These are phyloP conservation scores for Zygaena filipendulae DNA, from an alignment of 2,888 invertebrate species.

Conservation along the genomic window DNA sequence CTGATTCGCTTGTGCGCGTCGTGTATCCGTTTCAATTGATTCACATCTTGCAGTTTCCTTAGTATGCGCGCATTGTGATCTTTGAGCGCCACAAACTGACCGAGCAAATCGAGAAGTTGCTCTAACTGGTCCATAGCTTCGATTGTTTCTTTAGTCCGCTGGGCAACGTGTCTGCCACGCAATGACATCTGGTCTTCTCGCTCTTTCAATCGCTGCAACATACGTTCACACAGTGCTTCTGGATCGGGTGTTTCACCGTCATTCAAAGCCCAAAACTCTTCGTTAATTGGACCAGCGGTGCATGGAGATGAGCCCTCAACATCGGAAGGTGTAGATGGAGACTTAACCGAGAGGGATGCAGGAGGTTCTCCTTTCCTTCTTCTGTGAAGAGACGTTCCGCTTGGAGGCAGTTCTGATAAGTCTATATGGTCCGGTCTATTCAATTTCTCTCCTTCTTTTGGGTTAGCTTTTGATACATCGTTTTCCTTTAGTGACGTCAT, in stretches of 20 bases:
- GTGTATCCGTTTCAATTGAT: constrained; percentile 74
- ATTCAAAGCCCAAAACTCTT: constrained; percentile 35
- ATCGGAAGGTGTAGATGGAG: constrained; percentile 48
- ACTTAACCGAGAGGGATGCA: constrained; percentile 42
- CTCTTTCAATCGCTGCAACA: constrained; percentile 48
- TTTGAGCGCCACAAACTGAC: constrained; percentile 77
- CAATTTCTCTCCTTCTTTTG: constrained; percentile 22
- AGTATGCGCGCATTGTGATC: constrained; percentile 78
- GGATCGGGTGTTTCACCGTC: constrained; percentile 39
- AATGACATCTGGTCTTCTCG: constrained; percentile 54
- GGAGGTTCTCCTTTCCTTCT: constrained; percentile 50
- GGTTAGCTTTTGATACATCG: constrained; percentile 32
- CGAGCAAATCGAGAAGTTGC: constrained; percentile 79
- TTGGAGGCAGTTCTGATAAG: constrained; percentile 43
- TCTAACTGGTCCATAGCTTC: constrained; percentile 83
- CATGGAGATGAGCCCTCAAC: constrained; percentile 54
- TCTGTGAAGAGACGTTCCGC: constrained; percentile 51
- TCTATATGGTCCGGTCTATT: constrained; percentile 24
- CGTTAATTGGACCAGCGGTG: constrained; percentile 44
- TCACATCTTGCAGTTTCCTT: constrained; percentile 76
- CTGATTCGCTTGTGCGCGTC: constrained; percentile 66
- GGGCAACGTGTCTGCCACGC: constrained; percentile 65
- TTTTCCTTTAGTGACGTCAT: constrained; percentile 52
- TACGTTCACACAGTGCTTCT: constrained; percentile 43
- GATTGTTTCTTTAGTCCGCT: constrained; percentile 67